These are phyloP conservation scores for Selene dorsalis DNA, from an alignment of 2,797 vertebrate species.

Conservation along the genomic window DNA sequence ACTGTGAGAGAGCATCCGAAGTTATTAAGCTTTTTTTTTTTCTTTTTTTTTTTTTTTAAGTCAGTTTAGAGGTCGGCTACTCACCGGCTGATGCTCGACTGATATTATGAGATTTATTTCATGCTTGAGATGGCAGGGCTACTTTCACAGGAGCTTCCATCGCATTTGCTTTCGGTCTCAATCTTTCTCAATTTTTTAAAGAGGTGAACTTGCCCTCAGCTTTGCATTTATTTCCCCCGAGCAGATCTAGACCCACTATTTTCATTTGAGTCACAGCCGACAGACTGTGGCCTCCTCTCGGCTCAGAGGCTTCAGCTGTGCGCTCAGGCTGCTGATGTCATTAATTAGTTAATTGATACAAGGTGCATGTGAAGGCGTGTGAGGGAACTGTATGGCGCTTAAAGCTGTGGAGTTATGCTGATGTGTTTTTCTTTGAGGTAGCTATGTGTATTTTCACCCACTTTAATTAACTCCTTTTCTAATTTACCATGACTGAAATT, in stretches of 20 bases:
- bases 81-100: slow-evolving; percentile 62
- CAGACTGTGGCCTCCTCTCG: background rate
- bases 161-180: slow-evolving; percentile 63
- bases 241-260: slow-evolving; percentile 17
- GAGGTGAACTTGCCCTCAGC: slow-evolving; percentile 29
- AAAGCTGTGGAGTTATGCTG: background rate
- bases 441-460: background rate
- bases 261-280: slow-evolving; percentile 8
- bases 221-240: slow-evolving; percentile 34
- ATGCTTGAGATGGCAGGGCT: slow-evolving; percentile 68
- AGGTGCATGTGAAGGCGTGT: slow-evolving; percentile 38
- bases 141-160: slow-evolving; percentile 66
- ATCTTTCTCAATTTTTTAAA: slow-evolving; percentile 65
- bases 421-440: background rate
- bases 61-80: slow-evolving; percentile 48
- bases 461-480: background rate
- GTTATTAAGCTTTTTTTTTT: slow-evolving; percentile 29
- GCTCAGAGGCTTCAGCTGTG: background rate
- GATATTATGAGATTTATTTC: slow-evolving; percentile 74
- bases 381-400: background rate
- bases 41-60: slow-evolving; percentile 11
- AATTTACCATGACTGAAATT: background rate
- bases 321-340: slow-evolving; percentile 24
- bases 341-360: slow-evolving; percentile 62
- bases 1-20: slow-evolving; percentile 33